Percentiles rank a stretch among this genome's conserved stretches.
phyloP scores from a whole-genome alignment of 2,113 vertebrate species.

The Boulengeromyrus knoepffleri region DNA sequence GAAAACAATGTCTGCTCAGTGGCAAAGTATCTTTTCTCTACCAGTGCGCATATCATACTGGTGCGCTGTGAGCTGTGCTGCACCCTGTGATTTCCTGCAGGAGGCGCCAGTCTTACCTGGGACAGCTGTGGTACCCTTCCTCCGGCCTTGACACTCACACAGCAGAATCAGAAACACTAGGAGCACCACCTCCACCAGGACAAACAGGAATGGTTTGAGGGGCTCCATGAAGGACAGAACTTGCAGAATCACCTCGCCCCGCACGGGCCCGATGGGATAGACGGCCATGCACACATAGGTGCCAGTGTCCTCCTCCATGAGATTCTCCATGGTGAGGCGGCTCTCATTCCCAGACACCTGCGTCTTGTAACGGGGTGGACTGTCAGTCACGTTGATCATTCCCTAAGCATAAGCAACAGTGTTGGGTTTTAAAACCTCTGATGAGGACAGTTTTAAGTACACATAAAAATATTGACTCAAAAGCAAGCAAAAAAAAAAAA shows the following conservation, averaged over 20 bases:
- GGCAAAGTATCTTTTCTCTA: background rate
- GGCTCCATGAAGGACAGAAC: constrained; percentile 70
- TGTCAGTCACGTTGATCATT: constrained; percentile 27
- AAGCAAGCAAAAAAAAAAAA: background rate
- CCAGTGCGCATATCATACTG: background rate
- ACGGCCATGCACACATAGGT: constrained; percentile 66
- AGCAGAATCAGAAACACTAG: constrained; percentile 65
- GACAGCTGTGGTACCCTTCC: constrained; percentile 22
- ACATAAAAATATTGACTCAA: background rate
- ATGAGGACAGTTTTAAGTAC: background rate
- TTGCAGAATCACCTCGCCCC: constrained; percentile 47
- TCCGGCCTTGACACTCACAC: constrained; percentile 61
- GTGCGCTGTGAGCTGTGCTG: background rate
- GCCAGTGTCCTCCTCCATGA: constrained; percentile 58
- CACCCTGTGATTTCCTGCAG: background rate
- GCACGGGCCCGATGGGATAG: constrained; percentile 53
- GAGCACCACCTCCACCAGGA: constrained; percentile 65
- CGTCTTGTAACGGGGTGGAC: constrained; percentile 37
- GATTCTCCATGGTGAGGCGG: constrained; percentile 55
- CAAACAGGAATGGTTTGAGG: constrained; percentile 75
- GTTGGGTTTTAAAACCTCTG: background rate
- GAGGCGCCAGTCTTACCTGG: constrained; percentile 35
- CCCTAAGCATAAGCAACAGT: constrained; percentile 26
- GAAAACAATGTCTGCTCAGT: background rate
- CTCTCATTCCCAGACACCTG: constrained; percentile 10